A percentile compares a stretch with the other conserved stretches of the same genome.
These are phyloP conservation scores for Leptopterna dolabrata DNA, from an alignment of 2,888 invertebrate species.

Conservation along the genomic window DNA sequence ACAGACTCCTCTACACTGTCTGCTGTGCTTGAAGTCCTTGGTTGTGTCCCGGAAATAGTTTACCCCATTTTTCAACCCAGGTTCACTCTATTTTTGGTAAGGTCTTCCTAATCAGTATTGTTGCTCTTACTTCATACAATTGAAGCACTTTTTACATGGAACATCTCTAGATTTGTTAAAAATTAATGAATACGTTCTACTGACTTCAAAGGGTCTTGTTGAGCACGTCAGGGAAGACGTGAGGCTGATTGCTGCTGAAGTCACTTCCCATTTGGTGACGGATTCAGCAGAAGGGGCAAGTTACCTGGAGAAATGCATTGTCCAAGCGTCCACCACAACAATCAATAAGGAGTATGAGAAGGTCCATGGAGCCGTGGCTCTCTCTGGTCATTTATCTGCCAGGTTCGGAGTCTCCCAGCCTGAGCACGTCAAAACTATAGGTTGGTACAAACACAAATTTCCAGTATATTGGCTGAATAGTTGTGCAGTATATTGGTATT, in stretches of 20 bases:
- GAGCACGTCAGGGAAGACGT: constrained; percentile 79
- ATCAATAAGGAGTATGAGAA: constrained; percentile 47
- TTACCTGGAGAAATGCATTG: neutral
- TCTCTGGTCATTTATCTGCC: constrained; percentile 37
- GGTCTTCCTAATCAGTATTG: neutral
- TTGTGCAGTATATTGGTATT: no score
- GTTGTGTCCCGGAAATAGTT: constrained; percentile 80
- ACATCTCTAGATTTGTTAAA: no score
- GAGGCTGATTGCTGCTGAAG: constrained; percentile 50
- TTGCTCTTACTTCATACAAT: no score
- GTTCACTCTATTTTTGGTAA: constrained; percentile 72
- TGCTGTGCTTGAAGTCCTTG: constrained; percentile 86
- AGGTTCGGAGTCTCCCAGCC: neutral
- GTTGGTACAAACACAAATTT: constrained; percentile 25
- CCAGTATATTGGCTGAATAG: no score
- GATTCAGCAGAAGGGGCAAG: neutral
- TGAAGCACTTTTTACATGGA: no score
- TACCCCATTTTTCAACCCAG: constrained; percentile 74
- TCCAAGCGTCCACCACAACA: neutral
- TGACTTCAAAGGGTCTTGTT: constrained; percentile 70
- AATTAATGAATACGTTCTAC: no score
- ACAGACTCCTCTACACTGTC: constrained; percentile 76
- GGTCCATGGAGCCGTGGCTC: constrained; percentile 38
- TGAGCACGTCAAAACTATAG: constrained; percentile 30
- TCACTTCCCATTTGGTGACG: constrained; percentile 23